These are phyloP conservation scores for Chromobotia macracanthus DNA, from an alignment of 2,797 vertebrate species.

Conservation along the genomic window DNA sequence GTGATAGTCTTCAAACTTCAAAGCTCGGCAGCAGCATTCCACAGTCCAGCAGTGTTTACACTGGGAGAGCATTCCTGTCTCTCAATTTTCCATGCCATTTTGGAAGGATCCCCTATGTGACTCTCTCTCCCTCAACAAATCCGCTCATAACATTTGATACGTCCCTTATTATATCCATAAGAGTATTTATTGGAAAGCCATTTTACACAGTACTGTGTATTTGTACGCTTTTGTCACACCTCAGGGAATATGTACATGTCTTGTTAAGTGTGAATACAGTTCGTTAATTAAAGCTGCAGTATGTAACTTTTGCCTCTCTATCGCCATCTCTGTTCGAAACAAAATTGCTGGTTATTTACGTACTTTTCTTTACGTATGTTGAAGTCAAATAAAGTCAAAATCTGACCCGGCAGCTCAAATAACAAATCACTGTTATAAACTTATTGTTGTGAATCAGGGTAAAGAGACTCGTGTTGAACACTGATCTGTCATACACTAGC, in stretches of 20 bases:
- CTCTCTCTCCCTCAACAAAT: slow-evolving; percentile 15
- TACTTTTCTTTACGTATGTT: no score
- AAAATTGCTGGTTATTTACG: no score
- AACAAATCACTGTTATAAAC: no score
- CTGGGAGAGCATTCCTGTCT: slow-evolving; percentile 80
- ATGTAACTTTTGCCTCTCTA: no score
- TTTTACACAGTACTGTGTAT: background rate
- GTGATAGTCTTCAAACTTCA: slow-evolving; percentile 74
- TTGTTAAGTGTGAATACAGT: no score
- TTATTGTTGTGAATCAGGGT: no score
- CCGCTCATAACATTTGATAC: slow-evolving; percentile 30
- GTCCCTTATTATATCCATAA: background rate
- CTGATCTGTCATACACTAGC: no score
- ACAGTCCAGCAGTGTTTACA: slow-evolving; percentile 77
- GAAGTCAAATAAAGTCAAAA: no score
- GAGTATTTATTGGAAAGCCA: background rate
- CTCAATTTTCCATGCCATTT: slow-evolving; percentile 82
- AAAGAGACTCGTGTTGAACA: no score
- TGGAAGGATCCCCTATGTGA: slow-evolving; percentile 68
- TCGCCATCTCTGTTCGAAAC: no score
- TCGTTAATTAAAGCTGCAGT: no score
- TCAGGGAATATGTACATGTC: background rate
- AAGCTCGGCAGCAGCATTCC: slow-evolving; percentile 75
- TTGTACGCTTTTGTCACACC: background rate
- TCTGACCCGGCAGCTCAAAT: no score